Conservation (phyloP, 2,797 vertebrate species). For the Gallinago solitaria region DNA sequence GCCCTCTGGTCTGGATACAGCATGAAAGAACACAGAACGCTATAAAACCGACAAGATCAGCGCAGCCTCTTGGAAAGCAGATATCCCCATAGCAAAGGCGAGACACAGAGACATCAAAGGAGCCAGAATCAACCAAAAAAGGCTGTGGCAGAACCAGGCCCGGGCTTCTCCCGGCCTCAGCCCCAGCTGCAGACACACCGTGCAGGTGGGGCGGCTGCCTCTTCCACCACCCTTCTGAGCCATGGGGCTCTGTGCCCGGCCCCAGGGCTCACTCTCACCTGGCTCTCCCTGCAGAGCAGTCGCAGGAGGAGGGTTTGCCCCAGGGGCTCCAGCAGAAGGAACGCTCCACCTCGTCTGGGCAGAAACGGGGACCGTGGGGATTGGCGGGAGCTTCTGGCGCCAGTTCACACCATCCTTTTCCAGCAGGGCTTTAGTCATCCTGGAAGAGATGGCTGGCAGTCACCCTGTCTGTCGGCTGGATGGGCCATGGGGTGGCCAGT, state of each 20-base stretch:
- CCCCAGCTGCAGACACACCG: neutral
- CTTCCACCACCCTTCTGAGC: neutral
- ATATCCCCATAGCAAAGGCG: neutral
- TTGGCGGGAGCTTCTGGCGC: conserved; percentile 89
- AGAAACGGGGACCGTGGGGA: conserved; percentile 86
- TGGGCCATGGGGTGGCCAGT: rapidly evolving
- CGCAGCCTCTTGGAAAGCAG: neutral
- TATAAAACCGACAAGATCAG: neutral
- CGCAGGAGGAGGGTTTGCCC: conserved; percentile 44
- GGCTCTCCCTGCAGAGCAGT: neutral
- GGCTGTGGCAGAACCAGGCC: neutral
- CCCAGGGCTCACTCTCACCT: conserved; percentile 47
- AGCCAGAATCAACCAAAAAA: neutral
- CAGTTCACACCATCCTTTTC: conserved; percentile 87
- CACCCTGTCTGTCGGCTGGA: neutral
- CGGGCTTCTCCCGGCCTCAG: neutral
- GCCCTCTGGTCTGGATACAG: conserved; percentile 72
- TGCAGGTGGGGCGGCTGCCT: neutral
- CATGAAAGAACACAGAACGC: neutral
- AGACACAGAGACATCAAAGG: neutral
- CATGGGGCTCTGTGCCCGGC: neutral
- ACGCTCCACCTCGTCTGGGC: conserved; percentile 79
- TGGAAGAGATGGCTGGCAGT: conserved; percentile 59
- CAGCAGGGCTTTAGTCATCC: conserved; percentile 90
- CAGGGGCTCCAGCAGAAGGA: conserved; percentile 18